phyloP scores from a whole-genome alignment of 2,113 vertebrate genomes.

The Vireo altiloquus region DNA sequence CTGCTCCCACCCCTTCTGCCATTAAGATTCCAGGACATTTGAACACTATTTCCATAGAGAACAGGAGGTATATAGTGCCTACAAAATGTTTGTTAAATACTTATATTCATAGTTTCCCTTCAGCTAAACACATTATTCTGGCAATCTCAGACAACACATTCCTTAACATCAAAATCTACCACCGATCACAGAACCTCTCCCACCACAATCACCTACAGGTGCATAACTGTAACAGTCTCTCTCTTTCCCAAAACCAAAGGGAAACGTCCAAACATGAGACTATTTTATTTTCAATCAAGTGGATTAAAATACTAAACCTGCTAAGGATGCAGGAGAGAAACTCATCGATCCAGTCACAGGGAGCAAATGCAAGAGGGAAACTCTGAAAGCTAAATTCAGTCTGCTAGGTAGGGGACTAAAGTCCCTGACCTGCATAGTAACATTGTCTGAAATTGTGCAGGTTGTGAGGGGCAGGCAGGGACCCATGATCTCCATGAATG shows the following conservation, averaged over 20 bases:
- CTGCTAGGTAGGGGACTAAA: not conserved
- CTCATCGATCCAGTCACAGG: not conserved
- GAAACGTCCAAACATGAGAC: not conserved
- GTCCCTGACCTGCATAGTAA: not conserved
- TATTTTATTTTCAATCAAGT: not conserved
- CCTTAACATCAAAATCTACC: not conserved
- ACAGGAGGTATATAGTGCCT: not conserved
- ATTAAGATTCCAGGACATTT: not conserved
- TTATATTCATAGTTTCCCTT: not conserved
- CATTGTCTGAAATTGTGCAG: not conserved
- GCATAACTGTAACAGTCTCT: not conserved
- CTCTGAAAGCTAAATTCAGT: not conserved
- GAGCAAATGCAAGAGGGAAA: not conserved
- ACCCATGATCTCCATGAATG: not conserved
- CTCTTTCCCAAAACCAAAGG: not conserved
- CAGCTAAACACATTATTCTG: not conserved
- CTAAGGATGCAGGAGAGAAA: not conserved
- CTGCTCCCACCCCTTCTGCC: not conserved
- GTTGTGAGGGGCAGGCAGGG: not conserved
- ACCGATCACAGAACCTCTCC: not conserved
- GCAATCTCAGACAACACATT: not conserved
- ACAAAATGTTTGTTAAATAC: not conserved
- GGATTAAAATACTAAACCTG: not conserved
- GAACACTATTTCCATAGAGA: not conserved
- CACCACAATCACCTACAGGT: not conserved